phyloP scores from a whole-genome alignment of 1,140 invertebrate genomes.

The Temnothorax curvispinosus region DNA sequence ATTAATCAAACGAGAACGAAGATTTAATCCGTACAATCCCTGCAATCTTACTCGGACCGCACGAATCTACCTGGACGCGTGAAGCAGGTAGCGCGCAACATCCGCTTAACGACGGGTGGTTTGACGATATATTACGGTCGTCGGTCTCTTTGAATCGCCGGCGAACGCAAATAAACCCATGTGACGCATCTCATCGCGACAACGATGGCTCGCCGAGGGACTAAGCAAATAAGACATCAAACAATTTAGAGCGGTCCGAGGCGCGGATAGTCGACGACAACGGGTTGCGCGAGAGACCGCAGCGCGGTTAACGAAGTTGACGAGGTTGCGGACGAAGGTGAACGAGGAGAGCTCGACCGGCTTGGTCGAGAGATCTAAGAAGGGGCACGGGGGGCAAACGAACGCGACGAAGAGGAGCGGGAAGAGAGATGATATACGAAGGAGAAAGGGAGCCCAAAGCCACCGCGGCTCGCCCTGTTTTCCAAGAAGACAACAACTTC shows the following conservation, averaged over 20 bases:
- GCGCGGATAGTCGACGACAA: slow-evolving; percentile 70
- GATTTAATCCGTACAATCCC: too few species aligned
- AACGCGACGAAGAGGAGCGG: slow-evolving; percentile 23
- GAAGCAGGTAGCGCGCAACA: slow-evolving; percentile 30
- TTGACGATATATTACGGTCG: slow-evolving; percentile 60
- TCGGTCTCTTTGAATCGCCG: slow-evolving; percentile 64
- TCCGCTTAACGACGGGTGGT: not conserved
- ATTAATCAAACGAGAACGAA: not conserved
- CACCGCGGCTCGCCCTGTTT: slow-evolving; percentile 79
- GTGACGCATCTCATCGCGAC: slow-evolving; percentile 73
- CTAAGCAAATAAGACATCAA: slow-evolving; percentile 83
- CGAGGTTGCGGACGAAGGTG: slow-evolving; percentile 74
- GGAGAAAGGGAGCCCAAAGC: slow-evolving; percentile 72
- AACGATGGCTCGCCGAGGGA: slow-evolving; percentile 16
- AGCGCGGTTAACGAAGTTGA: slow-evolving; percentile 72
- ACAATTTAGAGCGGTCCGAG: slow-evolving; percentile 77
- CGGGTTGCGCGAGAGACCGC: slow-evolving; percentile 68
- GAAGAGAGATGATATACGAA: slow-evolving; percentile 60
- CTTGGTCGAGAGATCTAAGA: not conserved
- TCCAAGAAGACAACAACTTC: slow-evolving; percentile 85
- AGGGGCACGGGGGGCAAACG: not conserved
- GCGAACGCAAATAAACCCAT: slow-evolving; percentile 80
- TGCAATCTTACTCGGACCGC: not conserved
- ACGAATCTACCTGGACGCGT: slow-evolving; percentile 24
- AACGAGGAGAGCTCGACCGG: slow-evolving; percentile 31